A percentile compares a stretch with the other conserved stretches of the same genome.
These are phyloP conservation scores for Hyles vespertilio DNA, from an alignment of 1,140 invertebrate genomes.

Conservation along the genomic window DNA sequence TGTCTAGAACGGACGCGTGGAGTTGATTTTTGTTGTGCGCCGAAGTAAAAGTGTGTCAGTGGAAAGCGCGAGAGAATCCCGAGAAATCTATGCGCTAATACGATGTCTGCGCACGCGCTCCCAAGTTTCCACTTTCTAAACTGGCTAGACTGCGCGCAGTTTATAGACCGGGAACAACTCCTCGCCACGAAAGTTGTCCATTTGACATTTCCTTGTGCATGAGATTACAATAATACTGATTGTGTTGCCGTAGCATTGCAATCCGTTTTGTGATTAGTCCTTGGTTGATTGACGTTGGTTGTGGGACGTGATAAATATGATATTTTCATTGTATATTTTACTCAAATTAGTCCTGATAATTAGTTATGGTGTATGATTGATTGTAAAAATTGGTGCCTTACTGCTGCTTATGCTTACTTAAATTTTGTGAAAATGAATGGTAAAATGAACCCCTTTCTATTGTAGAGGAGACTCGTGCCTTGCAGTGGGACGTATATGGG, in stretches of 20 bases:
- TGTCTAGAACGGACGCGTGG: background rate
- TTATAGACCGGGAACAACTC: slow-evolving; percentile 66
- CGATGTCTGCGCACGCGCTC: slow-evolving; percentile 41
- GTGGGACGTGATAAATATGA: too few relatives aligned
- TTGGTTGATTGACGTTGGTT: too few relatives aligned
- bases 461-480: too few relatives aligned
- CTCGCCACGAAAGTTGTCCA: slow-evolving; percentile 39
- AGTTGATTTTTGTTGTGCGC: slow-evolving; percentile 1
- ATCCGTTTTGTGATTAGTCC: too few relatives aligned
- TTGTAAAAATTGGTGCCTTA: too few relatives aligned
- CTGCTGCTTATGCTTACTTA: too few relatives aligned
- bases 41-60: slow-evolving; percentile 62
- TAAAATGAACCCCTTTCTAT: too few relatives aligned
- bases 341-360: too few relatives aligned
- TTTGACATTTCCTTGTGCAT: slow-evolving; percentile 51
- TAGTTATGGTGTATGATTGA: too few relatives aligned
- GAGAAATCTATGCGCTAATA: slow-evolving; percentile 63
- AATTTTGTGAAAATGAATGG: too few relatives aligned
- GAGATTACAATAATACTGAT: slow-evolving; percentile 14
- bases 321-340: too few relatives aligned
- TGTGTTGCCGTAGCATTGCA: background rate
- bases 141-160: slow-evolving; percentile 42
- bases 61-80: slow-evolving; percentile 71
- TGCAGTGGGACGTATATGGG: too few relatives aligned
- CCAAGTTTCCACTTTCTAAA: slow-evolving; percentile 68